Evolutionary conservation across 2,888 invertebrate genomes (phyloP).

Genomic region (Thysanoteuthis rhombus): DNA sequence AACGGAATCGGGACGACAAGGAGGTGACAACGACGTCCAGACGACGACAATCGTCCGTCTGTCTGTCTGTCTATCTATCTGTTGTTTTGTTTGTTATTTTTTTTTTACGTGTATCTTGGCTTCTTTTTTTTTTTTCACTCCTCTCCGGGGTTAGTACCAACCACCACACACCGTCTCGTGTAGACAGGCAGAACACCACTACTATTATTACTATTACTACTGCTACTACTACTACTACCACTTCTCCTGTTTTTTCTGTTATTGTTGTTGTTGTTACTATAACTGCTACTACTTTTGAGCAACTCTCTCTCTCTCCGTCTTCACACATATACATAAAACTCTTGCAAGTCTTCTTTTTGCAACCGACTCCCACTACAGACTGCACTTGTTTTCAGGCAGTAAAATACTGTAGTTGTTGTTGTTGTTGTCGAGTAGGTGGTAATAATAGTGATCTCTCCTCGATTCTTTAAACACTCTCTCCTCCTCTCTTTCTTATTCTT

Average conservation of each 20-base stretch:
- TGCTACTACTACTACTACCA: neutral
- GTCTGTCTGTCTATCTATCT: neutral
- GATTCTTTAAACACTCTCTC: no score
- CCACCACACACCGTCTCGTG: neutral
- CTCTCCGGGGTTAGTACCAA: neutral
- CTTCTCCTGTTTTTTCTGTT: neutral
- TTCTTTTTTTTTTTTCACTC: neutral
- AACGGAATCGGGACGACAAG: neutral
- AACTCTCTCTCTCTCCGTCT: neutral
- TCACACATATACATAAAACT: neutral
- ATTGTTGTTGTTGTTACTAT: conserved; percentile 15
- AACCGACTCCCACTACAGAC: conserved; percentile 21
- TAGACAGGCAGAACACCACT: neutral
- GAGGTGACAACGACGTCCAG: conserved; percentile 26
- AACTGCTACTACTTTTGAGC: conserved; percentile 19
- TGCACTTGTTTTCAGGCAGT: neutral
- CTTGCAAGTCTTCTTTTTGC: conserved; percentile 16
- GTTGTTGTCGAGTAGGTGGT: neutral
- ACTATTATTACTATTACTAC: neutral
- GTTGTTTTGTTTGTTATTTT: neutral
- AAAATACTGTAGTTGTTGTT: neutral
- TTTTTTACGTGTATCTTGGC: neutral
- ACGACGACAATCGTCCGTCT: conserved; percentile 18
- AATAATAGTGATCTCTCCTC: neutral
- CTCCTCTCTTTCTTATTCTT: neutral